These are phyloP conservation scores for Melanophora roralis DNA, from an alignment of 2,888 invertebrate genomes.

Conservation along the genomic window DNA sequence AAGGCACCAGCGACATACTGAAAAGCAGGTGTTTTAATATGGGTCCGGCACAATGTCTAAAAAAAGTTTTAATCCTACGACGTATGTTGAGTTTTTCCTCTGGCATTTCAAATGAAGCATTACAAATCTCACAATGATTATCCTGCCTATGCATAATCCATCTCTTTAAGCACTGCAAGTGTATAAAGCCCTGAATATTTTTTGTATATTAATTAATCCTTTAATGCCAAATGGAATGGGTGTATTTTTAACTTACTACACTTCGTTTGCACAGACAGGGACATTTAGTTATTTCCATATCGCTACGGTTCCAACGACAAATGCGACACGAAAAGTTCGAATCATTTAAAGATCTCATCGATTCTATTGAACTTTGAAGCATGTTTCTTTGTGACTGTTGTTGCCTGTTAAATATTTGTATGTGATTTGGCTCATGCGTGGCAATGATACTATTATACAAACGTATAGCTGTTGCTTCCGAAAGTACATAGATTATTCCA, in stretches of 20 bases:
- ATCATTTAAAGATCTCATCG: slow-evolving; percentile 69
- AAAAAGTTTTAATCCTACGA: slow-evolving; percentile 70
- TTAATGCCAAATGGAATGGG: not conserved
- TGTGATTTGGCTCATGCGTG: slow-evolving; percentile 3
- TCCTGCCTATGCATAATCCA: slow-evolving; percentile 73
- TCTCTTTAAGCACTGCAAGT: slow-evolving; percentile 72
- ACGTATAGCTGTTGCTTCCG: slow-evolving; percentile 68
- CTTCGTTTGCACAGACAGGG: slow-evolving; percentile 75
- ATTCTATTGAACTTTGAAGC: slow-evolving; percentile 61
- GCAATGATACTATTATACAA: slow-evolving; percentile 66
- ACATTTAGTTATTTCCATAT: slow-evolving; percentile 71
- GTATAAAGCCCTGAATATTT: slow-evolving; percentile 71
- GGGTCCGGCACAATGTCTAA: slow-evolving; percentile 70
- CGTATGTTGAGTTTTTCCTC: slow-evolving; percentile 67
- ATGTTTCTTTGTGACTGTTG: not conserved
- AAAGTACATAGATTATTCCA: slow-evolving; percentile 43
- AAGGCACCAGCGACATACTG: slow-evolving; percentile 71
- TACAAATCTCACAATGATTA: slow-evolving; percentile 73
- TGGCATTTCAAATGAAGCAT: slow-evolving; percentile 67
- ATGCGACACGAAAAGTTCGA: slow-evolving; percentile 73
- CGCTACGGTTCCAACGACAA: slow-evolving; percentile 72
- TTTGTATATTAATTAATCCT: not conserved
- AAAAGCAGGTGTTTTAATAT: slow-evolving; percentile 72
- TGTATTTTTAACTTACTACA: slow-evolving; percentile 68
- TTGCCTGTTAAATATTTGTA: not conserved